Conservation (phyloP, 2,113 vertebrate species). For the Mirounga angustirostris region DNA sequence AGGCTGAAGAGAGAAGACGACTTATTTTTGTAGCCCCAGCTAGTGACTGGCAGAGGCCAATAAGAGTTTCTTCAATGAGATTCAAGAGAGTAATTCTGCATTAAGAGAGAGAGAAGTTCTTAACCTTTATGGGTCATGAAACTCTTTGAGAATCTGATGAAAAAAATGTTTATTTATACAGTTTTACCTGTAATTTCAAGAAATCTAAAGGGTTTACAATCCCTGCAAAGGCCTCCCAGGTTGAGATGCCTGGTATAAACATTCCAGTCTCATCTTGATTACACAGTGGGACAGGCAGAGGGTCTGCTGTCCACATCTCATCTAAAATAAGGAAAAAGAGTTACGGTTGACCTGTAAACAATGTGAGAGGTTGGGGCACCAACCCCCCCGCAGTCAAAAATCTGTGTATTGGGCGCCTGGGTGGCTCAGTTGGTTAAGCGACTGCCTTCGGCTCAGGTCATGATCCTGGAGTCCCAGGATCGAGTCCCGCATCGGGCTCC, state of each 20-base stretch:
- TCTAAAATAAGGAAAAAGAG: slow-evolving; percentile 44
- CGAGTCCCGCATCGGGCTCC: no score
- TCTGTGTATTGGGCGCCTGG: not conserved
- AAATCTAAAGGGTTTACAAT: slow-evolving; percentile 10
- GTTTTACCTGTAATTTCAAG: slow-evolving; percentile 26
- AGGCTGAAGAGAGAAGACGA: not conserved
- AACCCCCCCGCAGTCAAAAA: not conserved
- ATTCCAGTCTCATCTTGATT: not conserved
- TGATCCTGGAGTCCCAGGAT: no score
- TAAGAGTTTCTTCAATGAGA: not conserved
- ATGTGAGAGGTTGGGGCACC: not conserved
- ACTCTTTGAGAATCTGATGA: not conserved
- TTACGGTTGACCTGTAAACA: not conserved
- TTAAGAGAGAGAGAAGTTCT: not conserved
- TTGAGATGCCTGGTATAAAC: not conserved
- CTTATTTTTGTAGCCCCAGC: not conserved
- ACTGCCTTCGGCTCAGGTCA: no score
- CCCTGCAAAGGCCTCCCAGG: not conserved
- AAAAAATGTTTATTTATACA: not conserved
- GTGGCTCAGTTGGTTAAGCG: no score
- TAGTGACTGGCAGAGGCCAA: not conserved
- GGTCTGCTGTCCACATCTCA: slow-evolving; percentile 4
- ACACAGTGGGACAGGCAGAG: not conserved
- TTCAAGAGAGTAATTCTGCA: not conserved
- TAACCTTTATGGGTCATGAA: not conserved